Percentiles rank a stretch among this genome's conserved stretches.
Conservation (phyloP, 1,140 invertebrate species). For the Atta cephalotes region DNA sequence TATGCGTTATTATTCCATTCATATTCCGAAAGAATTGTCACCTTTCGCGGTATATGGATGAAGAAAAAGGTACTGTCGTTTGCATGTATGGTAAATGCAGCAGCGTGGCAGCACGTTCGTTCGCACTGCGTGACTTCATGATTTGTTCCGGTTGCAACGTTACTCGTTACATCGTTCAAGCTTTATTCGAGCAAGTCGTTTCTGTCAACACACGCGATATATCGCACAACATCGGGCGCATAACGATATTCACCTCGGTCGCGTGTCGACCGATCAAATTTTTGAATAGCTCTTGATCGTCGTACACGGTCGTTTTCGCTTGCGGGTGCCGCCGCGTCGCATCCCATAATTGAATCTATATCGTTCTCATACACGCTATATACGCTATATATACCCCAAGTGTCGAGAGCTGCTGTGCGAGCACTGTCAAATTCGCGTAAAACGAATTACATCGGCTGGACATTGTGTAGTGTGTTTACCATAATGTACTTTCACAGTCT, state of each 20-base stretch:
- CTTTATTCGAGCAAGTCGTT: slow-evolving; percentile 41
- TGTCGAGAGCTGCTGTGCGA: slow-evolving; percentile 9
- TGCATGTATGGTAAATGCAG: slow-evolving; percentile 45
- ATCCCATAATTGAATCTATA: slow-evolving; percentile 50
- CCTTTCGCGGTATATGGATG: background rate
- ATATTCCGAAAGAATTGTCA: slow-evolving; percentile 28
- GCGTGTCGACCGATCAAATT: slow-evolving; percentile 54
- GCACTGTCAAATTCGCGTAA: background rate
- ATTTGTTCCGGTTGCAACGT: slow-evolving; percentile 25
- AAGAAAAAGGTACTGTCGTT: slow-evolving; percentile 22
- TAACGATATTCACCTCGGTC: slow-evolving; percentile 38
- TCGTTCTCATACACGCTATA: background rate
- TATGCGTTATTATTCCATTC: slow-evolving; percentile 8
- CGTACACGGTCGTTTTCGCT: slow-evolving; percentile 33
- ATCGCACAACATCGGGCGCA: slow-evolving; percentile 14
- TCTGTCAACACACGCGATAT: slow-evolving; percentile 37
- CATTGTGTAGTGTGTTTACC: background rate
- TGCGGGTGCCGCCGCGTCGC: background rate
- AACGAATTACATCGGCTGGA: slow-evolving; percentile 13
- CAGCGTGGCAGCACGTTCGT: slow-evolving; percentile 6
- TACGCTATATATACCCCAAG: background rate
- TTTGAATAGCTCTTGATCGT: slow-evolving; percentile 16
- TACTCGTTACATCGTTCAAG: slow-evolving; percentile 51
- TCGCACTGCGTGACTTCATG: slow-evolving; percentile 36
- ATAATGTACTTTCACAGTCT: slow-evolving; percentile 3